Evolutionary conservation across 2,888 invertebrate species (phyloP).

Genomic region (Leptinotarsa haldemani): DNA sequence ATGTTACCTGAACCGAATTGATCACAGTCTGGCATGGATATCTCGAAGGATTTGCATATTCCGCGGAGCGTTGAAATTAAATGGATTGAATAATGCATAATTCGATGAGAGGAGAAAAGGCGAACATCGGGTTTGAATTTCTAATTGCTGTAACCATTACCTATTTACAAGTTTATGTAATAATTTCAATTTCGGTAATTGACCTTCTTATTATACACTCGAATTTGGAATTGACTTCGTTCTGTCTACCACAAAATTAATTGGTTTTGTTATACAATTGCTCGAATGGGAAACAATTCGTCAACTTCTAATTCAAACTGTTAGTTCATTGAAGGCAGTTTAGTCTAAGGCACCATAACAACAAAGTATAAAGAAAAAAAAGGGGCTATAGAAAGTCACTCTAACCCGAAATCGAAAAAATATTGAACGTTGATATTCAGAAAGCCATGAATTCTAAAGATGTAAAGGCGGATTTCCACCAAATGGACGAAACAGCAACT

Average conservation of each 20-base stretch:
- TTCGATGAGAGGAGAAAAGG: constrained; percentile 6
- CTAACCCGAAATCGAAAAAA: too few relatives aligned
- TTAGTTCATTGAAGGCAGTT: too few relatives aligned
- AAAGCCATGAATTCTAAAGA: too few relatives aligned
- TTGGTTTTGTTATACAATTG: background rate
- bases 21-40: background rate
- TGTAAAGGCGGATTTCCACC: too few relatives aligned
- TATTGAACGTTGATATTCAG: too few relatives aligned
- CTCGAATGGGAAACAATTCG: background rate
- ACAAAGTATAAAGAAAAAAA: too few relatives aligned
- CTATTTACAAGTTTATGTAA: constrained; percentile 15
- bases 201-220: background rate
- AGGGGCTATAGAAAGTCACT: too few relatives aligned
- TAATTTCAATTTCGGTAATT: background rate
- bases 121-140: background rate
- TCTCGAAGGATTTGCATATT: constrained; percentile 13
- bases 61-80: constrained; percentile 12
- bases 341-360: too few relatives aligned
- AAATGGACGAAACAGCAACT: too few relatives aligned
- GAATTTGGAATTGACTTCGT: background rate
- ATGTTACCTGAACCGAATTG: constrained; percentile 11
- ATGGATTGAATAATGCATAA: constrained; percentile 20
- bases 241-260: background rate
- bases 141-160: constrained; percentile 23
- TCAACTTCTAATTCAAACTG: too few relatives aligned